Base-by-base conservation (phyloP, 2,888 invertebrate genomes). In the Pandemis corylana region DNA sequence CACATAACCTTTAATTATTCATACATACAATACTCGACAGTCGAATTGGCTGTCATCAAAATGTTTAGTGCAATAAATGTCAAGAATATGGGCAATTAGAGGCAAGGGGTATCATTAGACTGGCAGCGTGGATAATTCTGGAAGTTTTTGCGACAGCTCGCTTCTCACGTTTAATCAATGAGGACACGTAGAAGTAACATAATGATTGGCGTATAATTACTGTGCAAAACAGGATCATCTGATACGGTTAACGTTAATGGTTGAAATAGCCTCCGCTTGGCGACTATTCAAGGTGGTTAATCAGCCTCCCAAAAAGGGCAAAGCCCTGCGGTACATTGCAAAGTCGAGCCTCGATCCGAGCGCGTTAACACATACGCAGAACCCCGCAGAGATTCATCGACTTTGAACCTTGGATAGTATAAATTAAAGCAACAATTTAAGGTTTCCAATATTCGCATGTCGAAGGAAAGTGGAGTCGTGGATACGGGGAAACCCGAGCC, bases 401-500 rank as follows among this genome's bases (percentile, higher is more conserved):
- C 49, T 51, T 64, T 74, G 15, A 61, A 44, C 64, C 67, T 59
- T 76, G 67, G 64, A 61, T 42, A 28, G 15, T 4, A 59, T 51
- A 56, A 3, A 13, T 65, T 71, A 68, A 68, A 68, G 69, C 49
- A 7, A 41, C 59, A 68, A 70, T 59, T 74, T n/a, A 13, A 44
- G 42, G 28, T 9, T 28, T 36, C 12, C 65, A 68, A 68, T 80
- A 82, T 82, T 84, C 85, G 83, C 84, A 83, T 81, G 84, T 78
- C 79, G 82, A 84, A 87, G 84, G 87, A 89, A 89, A 89, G 87
- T 85, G 83, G 85, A 81, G 77, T 76, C 81, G 79, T 78, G 80
- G 80, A 80, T 84, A 85, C 85, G 84, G 86, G 87, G 85, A 89
- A 87, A 89, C 86, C 87, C 87, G 88, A 89, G 82, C 81, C 77